These are phyloP conservation scores for Amphiprion percula DNA, from an alignment of 2,113 vertebrate species.

Conservation along the genomic window DNA sequence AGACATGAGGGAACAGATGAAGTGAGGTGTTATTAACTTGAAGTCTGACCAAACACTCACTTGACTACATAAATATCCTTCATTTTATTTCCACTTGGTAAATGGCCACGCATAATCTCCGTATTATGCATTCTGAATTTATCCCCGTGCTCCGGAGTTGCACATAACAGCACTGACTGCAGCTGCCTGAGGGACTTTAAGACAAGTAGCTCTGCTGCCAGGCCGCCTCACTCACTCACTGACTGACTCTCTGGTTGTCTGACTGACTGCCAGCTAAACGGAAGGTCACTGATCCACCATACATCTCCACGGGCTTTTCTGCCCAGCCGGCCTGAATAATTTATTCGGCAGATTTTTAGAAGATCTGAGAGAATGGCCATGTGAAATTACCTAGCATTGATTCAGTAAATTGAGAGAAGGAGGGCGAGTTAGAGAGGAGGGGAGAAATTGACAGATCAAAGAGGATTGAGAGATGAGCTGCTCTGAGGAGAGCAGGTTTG, in stretches of 20 bases:
- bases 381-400: conserved; percentile 79
- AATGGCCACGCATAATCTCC: conserved; percentile 5
- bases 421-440: background rate
- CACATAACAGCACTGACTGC: conserved; percentile 34
- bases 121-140: conserved; percentile 30
- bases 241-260: conserved; percentile 46
- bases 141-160: conserved; percentile 5
- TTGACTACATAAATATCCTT: conserved; percentile 35
- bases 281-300: conserved; percentile 71
- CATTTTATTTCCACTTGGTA: conserved; percentile 18
- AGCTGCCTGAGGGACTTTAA: conserved; percentile 36
- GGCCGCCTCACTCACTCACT: conserved; percentile 29
- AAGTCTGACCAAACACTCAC: conserved; percentile 25
- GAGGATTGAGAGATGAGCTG: conserved; percentile 31
- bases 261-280: conserved; percentile 62
- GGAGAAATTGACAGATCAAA: conserved; percentile 31
- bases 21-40: conserved; percentile 7
- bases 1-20: conserved; percentile 36
- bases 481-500: conserved; percentile 19
- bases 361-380: conserved; percentile 71
- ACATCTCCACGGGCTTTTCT: conserved; percentile 63
- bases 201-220: conserved; percentile 26
- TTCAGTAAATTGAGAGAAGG: conserved; percentile 69
- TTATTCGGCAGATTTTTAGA: conserved; percentile 74
- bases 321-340: conserved; percentile 74